Percentiles rank a stretch among this genome's conserved stretches.
Conservation (phyloP, 2,888 invertebrate species). For the Sarcophaga carnaria region DNA sequence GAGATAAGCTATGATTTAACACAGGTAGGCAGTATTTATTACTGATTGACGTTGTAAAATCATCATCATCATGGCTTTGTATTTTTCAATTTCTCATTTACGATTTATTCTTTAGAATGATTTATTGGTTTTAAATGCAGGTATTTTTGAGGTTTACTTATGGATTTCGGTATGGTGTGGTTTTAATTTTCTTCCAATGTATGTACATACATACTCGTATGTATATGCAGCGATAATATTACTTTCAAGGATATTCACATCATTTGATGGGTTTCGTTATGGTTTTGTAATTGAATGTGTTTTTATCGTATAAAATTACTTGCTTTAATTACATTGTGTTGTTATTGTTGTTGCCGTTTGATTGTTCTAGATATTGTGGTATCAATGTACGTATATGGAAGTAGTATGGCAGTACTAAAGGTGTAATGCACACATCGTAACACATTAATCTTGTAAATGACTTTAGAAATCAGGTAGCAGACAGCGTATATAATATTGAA, state of each 20-base stretch:
- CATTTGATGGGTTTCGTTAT: not conserved
- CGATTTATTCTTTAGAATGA: constrained; percentile 51
- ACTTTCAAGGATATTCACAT: constrained; percentile 4
- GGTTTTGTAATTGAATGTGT: constrained; percentile 1
- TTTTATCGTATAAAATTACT: no score
- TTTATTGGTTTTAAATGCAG: constrained; percentile 38
- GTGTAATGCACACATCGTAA: no score
- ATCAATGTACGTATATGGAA: no score
- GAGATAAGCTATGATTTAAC: constrained; percentile 28
- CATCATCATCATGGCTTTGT: not conserved
- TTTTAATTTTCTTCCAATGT: no score
- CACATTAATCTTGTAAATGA: no score
- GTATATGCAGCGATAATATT: not conserved
- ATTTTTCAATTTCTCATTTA: constrained; percentile 23
- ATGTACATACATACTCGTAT: no score
- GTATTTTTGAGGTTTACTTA: not conserved
- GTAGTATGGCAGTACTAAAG: no score
- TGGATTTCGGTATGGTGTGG: not conserved
- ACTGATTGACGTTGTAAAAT: constrained; percentile 6
- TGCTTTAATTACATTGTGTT: no score
- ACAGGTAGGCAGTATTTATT: constrained; percentile 4
- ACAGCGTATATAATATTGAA: not conserved
- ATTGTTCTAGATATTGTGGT: no score
- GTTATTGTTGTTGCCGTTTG: no score
- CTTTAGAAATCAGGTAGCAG: not conserved